Conservation (phyloP, 2,888 invertebrate genomes). For the Acanthosoma haemorrhoidale region DNA sequence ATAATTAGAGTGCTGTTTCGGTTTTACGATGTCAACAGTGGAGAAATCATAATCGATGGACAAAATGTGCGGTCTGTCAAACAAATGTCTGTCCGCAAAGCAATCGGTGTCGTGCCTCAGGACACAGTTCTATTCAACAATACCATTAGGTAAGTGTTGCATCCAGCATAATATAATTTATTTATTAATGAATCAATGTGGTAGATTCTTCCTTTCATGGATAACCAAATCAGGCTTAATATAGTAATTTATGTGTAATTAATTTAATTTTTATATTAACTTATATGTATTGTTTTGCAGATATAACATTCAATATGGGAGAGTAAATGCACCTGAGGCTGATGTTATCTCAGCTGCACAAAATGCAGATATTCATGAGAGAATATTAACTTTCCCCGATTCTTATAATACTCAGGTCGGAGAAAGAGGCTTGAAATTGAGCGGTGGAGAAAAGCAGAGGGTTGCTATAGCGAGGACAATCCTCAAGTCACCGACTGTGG, state of each 20-base stretch:
- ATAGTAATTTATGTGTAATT: not conserved
- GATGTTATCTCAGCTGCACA: slow-evolving; percentile 85
- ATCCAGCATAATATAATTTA: not conserved
- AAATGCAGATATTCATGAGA: slow-evolving; percentile 89
- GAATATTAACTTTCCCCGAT: slow-evolving; percentile 85
- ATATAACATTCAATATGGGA: slow-evolving; percentile 92
- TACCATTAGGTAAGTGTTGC: slow-evolving; percentile 64
- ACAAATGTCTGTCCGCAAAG: slow-evolving; percentile 73
- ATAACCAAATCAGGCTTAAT: not conserved
- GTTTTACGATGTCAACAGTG: slow-evolving; percentile 90
- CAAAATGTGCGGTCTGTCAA: slow-evolving; percentile 82
- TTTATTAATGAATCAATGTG: not conserved
- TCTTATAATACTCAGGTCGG: slow-evolving; percentile 85
- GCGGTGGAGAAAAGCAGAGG: slow-evolving; percentile 96
- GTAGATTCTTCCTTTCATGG: not conserved
- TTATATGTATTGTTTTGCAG: slow-evolving; percentile 46
- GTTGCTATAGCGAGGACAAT: slow-evolving; percentile 95
- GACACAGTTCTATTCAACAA: slow-evolving; percentile 95
- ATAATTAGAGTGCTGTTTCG: slow-evolving; percentile 90
- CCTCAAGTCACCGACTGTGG: slow-evolving; percentile 83
- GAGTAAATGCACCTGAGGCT: slow-evolving; percentile 66
- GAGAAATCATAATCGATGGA: slow-evolving; percentile 80
- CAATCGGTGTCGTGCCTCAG: slow-evolving; percentile 93
- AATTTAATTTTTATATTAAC: not conserved
- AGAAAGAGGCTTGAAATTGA: slow-evolving; percentile 87